Base-by-base conservation (phyloP, 2,113 vertebrate genomes). In the Phyllostomus discolor region DNA sequence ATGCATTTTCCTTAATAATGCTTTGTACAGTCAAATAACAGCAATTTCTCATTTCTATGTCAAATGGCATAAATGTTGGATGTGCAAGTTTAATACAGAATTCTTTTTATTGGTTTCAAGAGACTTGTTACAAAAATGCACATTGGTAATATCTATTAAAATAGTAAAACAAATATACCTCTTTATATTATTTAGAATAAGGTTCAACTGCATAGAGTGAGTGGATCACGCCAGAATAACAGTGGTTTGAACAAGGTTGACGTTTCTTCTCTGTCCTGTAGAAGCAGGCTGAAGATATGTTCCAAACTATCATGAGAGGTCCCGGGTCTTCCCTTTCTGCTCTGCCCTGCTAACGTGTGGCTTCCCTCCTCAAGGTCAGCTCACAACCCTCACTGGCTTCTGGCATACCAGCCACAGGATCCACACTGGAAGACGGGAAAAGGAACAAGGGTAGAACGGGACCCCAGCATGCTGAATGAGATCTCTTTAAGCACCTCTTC, bases 31-130 rank as follows among this genome's bases (percentile, higher is more conserved):
- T 66, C 69, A n/a, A 52, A 38, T 92, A 72, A 62, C 41, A 70
- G 5, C 64, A 50, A 35, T 84, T 84, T 62, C 17, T 84, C 24
- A 70, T 79, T 83, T 78, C 64, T 31, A 28, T 70, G 41, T 64
- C 48, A 90, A 35, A 38, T 38, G 17, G 12, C 5, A 57, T 76
- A 46, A 84, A 50, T 35, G 14, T 69, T 54, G 22, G 67, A 38
- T 85, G 46, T 57, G 3, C 70, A 38, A 90, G 76, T 80, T 94
- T 50, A 79, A 92, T 57, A n/a, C 33, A 73, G 24, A 10, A 75
- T 91, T 94, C 52, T 84, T 75, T 62, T 78, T 91, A 83, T 41
- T 67, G 28, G 43, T 85, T 94, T 92, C 12, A 84, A 88, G 81
- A 70, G 17, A 70, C 43, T 64, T 75, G 50, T 72, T 81, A 7